Base-by-base conservation (phyloP, 2,888 invertebrate species). In the Drosophila dives region DNA sequence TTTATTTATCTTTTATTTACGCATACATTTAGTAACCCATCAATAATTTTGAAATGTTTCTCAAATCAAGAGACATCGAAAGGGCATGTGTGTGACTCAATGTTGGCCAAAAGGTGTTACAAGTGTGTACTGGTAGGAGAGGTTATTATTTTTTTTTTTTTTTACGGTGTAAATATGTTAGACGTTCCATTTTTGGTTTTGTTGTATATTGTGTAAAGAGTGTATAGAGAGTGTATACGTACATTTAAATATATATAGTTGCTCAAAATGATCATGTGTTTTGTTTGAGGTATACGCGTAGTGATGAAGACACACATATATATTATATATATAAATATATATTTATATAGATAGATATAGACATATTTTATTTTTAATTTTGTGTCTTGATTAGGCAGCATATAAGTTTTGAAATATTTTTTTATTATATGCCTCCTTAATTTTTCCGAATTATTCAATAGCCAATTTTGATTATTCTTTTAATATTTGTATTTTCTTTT, bases 281-380 rank as follows among this genome's bases (percentile, higher is more conserved):
- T 77, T 63, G 75, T 80, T 92, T 93, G 93, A 93, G 93, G 93
- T 94, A 94, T 94, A 94, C 94, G 94, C 94, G 94, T 94, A 93
- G 91, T 93, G 92, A 85, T 86, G 69, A 93, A 93, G 93, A 93
- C 93, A 93, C 93, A 93, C 92, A 93, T 91, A 93, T 7, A 45
- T 23, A 26, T 23, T 45, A 45, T 15, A 38, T 92, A 92, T 90
- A 91, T 86, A 85, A 80, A 88, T 84, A 89, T 89, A 92, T 91
- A 92, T 90, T 83, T 82, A 72, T 64, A 72, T 60, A 77, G 81
- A 82, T 80, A 87, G 83, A 70, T 81, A 75, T 67, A 68, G 70
- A 77, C 64, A 66, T 72, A 55, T 29, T 61, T 61, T 56, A 11
- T 45, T 49, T 51, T 26, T 34, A 0, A 77, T 82, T 64, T 72